Conservation (phyloP, 2,797 vertebrate species). For the Tragelaphus oryx region DNA sequence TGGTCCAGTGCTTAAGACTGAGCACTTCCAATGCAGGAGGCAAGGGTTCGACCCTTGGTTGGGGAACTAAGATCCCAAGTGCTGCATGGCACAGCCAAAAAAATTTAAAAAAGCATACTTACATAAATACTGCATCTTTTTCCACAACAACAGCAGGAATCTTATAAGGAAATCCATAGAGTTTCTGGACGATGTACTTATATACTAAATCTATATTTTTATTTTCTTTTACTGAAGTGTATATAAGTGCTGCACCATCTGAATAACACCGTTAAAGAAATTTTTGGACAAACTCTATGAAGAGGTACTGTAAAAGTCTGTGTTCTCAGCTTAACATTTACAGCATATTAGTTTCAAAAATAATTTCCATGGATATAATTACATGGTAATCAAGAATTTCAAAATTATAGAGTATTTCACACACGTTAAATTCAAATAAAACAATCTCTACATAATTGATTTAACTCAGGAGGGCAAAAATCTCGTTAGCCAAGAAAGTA, state of each 20-base stretch:
- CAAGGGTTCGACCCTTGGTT: not conserved
- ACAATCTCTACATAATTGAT: not conserved
- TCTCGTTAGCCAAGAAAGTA: not conserved
- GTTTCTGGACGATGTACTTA: conserved; percentile 98
- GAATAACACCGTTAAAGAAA: conserved; percentile 84
- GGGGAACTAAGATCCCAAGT: not conserved
- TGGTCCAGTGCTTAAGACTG: not conserved
- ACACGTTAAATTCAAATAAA: not conserved
- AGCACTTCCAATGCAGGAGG: not conserved
- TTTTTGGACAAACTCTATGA: not conserved
- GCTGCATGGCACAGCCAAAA: not conserved
- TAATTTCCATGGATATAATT: not conserved
- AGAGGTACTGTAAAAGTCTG: not conserved
- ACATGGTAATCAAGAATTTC: not conserved
- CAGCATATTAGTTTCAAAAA: not conserved
- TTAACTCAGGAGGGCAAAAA: not conserved
- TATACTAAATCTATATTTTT: conserved; percentile 99
- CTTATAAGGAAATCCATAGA: conserved; percentile 96
- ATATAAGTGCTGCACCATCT: conserved; percentile 98
- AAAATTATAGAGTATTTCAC: not conserved
- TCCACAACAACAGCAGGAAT: conserved; percentile 95
- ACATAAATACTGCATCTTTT: conserved; percentile 99
- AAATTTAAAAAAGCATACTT: conserved; percentile 75
- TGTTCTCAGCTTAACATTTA: not conserved
- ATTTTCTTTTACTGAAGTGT: conserved; percentile 98